phyloP scores from a whole-genome alignment of 2,113 vertebrate species.

The Otocyon megalotis region DNA sequence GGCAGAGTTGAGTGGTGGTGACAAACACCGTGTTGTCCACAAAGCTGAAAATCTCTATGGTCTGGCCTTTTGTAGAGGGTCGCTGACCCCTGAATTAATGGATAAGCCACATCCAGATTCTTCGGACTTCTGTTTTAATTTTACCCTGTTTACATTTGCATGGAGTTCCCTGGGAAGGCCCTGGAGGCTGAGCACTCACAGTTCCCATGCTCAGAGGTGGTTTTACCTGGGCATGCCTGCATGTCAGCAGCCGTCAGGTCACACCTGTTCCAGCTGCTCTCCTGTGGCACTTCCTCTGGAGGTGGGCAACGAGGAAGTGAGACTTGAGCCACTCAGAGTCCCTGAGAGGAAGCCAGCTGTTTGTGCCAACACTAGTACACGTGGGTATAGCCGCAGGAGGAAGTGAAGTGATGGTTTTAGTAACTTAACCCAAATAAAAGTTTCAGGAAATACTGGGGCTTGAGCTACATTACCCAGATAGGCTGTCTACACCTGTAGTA shows the following conservation, averaged over 20 bases:
- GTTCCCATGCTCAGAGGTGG: background rate
- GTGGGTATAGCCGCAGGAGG: background rate
- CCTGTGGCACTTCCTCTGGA: background rate
- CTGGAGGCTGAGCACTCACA: accelerated
- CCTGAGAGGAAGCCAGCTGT: accelerated
- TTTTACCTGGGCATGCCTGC: background rate
- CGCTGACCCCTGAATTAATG: background rate
- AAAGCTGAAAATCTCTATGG: background rate
- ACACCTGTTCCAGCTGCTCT: background rate
- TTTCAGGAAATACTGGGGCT: background rate
- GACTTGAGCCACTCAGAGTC: background rate
- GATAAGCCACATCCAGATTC: too few relatives aligned
- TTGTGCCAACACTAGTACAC: accelerated
- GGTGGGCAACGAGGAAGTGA: background rate
- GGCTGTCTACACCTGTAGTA: background rate
- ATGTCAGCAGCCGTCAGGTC: background rate
- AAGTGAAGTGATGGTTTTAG: background rate
- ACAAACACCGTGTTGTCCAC: background rate
- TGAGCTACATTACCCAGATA: background rate
- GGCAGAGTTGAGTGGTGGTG: background rate
- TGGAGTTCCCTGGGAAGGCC: background rate
- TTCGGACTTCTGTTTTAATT: background rate
- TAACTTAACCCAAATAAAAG: background rate
- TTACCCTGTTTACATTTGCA: accelerated
- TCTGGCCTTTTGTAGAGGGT: background rate